Base-by-base conservation (phyloP, 2,113 vertebrate species). In the Pachycephala philippinensis region DNA sequence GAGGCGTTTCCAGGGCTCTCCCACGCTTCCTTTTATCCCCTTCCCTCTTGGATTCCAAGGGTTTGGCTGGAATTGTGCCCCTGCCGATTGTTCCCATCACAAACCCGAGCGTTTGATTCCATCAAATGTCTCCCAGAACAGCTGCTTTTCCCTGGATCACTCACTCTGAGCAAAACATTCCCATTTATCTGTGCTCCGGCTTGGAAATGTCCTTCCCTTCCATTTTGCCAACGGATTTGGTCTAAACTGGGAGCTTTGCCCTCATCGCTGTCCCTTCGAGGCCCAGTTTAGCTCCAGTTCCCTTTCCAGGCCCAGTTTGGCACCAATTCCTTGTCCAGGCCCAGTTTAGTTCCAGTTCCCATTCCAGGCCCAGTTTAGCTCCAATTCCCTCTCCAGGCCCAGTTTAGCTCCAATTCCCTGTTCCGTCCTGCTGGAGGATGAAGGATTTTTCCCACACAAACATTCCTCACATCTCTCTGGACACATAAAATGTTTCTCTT, bases 1-100 rank as follows among this genome's bases (percentile, higher is more conserved):
- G 27, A 81, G 23, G 20, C 0, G 0, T 2, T 15, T 33, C 30
- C 53, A 31, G 44, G 49, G 10, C 15, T 56, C 52, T 65, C 22
- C 40, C 37, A 30, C 0, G 0, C 17, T 31, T 61, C 52, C 33
- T 77, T 42, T 42, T 27, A n/a, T 44, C 69, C 37, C 5, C 15
- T 79, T 37, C 2, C n/a, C 24, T 31, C 79, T 78, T 30, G 59
- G 54, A 78, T 74, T 87, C 50, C 54, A 35, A 57, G 54, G 35
- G 40, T 15, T 8, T 12, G 59, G 10, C 72, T 84, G 64, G 70
- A 87, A 84, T 37, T 53, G 17, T 69, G 76, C 37, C 72, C 78
- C 80, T 9, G n/a, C 20, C 5, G 1, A 49, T 56, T 24, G 37
- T 15, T 64, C 60, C 53, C 74, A 40, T 56, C 61, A 54, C 50